phyloP scores from a whole-genome alignment of 2,113 vertebrate genomes.

The Psettodes erumei region DNA sequence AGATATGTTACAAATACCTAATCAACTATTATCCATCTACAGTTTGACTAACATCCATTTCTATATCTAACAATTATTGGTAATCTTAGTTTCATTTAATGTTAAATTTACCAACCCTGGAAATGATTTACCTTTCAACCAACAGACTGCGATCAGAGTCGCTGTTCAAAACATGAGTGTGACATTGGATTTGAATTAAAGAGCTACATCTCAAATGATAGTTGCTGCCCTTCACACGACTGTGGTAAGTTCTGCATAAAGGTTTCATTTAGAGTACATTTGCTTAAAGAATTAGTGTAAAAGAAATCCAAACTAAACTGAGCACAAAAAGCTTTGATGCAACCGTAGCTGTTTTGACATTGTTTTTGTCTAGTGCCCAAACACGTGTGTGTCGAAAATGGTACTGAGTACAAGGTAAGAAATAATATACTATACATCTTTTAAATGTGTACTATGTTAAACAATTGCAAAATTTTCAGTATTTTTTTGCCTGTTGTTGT shows the following conservation, averaged over 20 bases:
- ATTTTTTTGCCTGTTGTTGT: too few relatives aligned
- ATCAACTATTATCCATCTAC: background rate
- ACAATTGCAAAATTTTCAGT: too few relatives aligned
- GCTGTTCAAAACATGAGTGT: conserved; percentile 73
- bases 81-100: background rate
- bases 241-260: conserved; percentile 78
- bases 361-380: conserved; percentile 75
- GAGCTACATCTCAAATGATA: conserved; percentile 1
- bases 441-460: background rate
- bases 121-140: background rate
- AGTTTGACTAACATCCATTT: background rate
- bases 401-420: conserved; percentile 80
- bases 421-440: background rate
- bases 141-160: conserved; percentile 79
- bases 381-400: conserved; percentile 79
- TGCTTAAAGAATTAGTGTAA: background rate
- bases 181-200: conserved; percentile 56
- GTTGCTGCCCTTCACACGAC: conserved; percentile 74
- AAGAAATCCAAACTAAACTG: background rate
- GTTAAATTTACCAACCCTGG: background rate
- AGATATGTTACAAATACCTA: background rate
- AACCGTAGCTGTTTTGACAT: background rate
- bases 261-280: background rate
- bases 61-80: background rate
- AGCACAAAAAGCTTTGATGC: background rate